Evolutionary conservation across 2,797 vertebrate species (phyloP).

Genomic region (Sternotherus odoratus): DNA sequence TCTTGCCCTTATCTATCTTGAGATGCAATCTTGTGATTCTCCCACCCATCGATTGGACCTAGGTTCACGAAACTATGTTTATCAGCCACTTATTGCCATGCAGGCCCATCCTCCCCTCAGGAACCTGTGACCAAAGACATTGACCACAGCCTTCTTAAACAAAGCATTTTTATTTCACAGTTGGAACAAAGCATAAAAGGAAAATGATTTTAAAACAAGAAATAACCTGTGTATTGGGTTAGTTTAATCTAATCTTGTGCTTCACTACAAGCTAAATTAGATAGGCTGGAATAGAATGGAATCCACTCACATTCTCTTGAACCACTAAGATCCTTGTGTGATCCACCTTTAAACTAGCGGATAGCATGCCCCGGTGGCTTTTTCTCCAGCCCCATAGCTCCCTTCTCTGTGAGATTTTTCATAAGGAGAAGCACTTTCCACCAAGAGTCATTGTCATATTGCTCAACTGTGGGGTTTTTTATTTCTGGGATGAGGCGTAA

Average conservation of each 20-base stretch:
- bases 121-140: background rate
- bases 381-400: background rate
- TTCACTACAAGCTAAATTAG: background rate
- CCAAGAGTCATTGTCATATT: background rate
- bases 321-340: background rate
- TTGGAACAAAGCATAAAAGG: background rate
- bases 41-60: background rate
- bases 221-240: background rate
- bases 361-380: background rate
- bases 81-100: accelerated
- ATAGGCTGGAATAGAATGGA: background rate
- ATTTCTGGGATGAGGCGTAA: background rate
- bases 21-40: background rate
- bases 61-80: background rate
- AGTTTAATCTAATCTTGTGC: background rate
- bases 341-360: background rate
- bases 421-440: background rate
- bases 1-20: background rate
- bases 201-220: background rate
- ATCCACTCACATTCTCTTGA: background rate
- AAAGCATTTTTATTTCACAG: background rate
- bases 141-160: background rate
- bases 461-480: background rate
- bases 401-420: background rate
- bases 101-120: background rate